Evolutionary conservation across 2,797 vertebrate species (phyloP).

Genomic region (Crenuchus spilurus): DNA sequence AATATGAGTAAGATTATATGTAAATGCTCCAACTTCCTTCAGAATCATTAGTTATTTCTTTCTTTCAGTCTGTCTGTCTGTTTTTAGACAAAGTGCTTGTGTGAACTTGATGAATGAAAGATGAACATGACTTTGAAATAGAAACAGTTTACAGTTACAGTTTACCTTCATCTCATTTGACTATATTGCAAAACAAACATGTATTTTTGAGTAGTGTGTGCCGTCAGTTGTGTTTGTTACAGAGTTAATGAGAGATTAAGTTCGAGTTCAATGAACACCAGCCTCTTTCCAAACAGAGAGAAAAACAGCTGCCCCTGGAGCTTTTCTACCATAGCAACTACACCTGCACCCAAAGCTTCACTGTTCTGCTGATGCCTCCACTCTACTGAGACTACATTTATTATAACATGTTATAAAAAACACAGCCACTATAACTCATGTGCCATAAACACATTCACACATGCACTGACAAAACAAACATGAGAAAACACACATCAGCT

Average conservation of each 20-base stretch:
- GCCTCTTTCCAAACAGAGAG: background rate
- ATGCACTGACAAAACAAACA: background rate
- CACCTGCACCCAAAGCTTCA: constrained; percentile 29
- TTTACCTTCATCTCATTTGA: background rate
- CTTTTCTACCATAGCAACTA: constrained; percentile 44
- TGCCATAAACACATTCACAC: background rate
- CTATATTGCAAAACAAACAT: background rate
- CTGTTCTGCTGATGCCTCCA: constrained; percentile 8
- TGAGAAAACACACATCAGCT: constrained; percentile 25
- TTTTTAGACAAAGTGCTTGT: no score
- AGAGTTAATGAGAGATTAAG: constrained; percentile 11
- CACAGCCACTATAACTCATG: background rate
- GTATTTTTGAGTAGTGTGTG: background rate
- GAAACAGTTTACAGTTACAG: no score
- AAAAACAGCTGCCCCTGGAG: constrained; percentile 35
- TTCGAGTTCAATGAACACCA: constrained; percentile 25
- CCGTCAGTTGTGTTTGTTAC: background rate
- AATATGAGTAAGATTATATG: no score
- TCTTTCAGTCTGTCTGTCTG: no score
- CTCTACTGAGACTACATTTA: background rate
- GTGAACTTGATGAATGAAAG: no score
- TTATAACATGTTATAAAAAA: background rate
- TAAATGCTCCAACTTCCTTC: no score
- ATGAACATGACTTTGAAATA: no score
- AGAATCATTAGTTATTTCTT: no score